Evolutionary conservation across 2,888 invertebrate genomes (phyloP).

Genomic region (Drosophila lutescens): DNA sequence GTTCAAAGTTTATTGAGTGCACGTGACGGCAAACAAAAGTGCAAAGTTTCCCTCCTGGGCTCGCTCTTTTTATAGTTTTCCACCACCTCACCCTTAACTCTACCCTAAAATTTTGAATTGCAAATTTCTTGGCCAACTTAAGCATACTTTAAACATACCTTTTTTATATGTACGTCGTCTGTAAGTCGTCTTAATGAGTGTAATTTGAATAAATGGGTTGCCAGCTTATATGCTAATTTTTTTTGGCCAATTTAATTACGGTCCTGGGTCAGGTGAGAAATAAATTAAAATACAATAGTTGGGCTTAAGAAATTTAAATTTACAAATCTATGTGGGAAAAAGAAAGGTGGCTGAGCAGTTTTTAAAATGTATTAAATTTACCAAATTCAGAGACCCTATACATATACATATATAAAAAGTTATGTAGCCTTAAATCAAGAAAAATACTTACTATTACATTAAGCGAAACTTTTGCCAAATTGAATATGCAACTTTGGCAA

Average conservation of each 20-base stretch:
- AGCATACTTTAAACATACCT: conserved; percentile 26
- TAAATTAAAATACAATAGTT: background rate
- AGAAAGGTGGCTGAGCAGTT: background rate
- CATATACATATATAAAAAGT: too few relatives aligned
- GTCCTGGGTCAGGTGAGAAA: conserved; percentile 15
- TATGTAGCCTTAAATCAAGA: background rate
- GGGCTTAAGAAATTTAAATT: background rate
- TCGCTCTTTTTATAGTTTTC: conserved; percentile 33
- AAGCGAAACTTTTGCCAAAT: conserved; percentile 36
- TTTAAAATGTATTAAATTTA: too few relatives aligned
- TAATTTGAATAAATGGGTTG: conserved; percentile 33
- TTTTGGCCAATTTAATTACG: conserved; percentile 36
- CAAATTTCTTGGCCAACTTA: conserved; percentile 43
- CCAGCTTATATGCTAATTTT: conserved; percentile 35
- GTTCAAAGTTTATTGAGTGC: conserved; percentile 80
- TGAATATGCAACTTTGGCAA: conserved; percentile 45
- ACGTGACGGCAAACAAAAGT: conserved; percentile 79
- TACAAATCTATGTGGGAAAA: conserved; percentile 2
- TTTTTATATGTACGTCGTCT: conserved; percentile 6
- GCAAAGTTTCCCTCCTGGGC: conserved; percentile 60
- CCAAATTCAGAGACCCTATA: too few relatives aligned
- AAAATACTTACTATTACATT: conserved; percentile 34
- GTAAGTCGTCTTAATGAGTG: conserved; percentile 27
- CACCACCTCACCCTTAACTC: conserved; percentile 27
- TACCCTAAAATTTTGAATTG: conserved; percentile 40